Base-by-base conservation (phyloP, 2,888 invertebrate species). In the Heliconius aoede region DNA sequence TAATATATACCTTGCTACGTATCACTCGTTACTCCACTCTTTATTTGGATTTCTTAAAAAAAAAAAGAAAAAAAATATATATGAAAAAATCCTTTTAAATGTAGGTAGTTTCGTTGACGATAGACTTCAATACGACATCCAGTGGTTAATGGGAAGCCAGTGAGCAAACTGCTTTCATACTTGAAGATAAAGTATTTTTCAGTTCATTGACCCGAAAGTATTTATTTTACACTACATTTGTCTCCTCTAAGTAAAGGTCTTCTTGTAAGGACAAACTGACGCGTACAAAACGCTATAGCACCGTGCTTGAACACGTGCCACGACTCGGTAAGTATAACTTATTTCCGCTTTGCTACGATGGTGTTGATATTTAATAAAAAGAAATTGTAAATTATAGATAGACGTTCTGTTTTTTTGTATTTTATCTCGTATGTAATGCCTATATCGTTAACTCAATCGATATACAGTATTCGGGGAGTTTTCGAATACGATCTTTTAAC, bases 211-310 rank as follows among this genome's bases (percentile, higher is more conserved):
- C 24, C 58, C 60, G 60, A 60, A 72, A 72, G 72, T 72, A 72
- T 72, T 55, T 72, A 72, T 72, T 72, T 72, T 72, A 72, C 72
- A 72, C 72, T 40, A 72, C 40, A 61, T 72, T 72, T 72, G 60
- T 72, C 61, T 26, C 40, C 30, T 55, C 51, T 5, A 13, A 51
- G 51, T 69, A n/a, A 55, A 69, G 69, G 69, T 55, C 30, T n/a
- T 55, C 30, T n/a, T n/a, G 28, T 64, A 32, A 64, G 32, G 64
- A 8, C n/a, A n/a, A 51, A 51, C 8, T 51, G 51, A 8, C 8
- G 21, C 51, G 51, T n/a, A 51, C 51, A n/a, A 9, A 21, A 51
- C n/a, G 21, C 51, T 18, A 51, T 51, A n/a, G n/a, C 51, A n/a
- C 21, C 51, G 40, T 3, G 40, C 11, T 11, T 11, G 40, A 7